Conservation (phyloP, 2,888 invertebrate species). For the Pegoplata infirma region DNA sequence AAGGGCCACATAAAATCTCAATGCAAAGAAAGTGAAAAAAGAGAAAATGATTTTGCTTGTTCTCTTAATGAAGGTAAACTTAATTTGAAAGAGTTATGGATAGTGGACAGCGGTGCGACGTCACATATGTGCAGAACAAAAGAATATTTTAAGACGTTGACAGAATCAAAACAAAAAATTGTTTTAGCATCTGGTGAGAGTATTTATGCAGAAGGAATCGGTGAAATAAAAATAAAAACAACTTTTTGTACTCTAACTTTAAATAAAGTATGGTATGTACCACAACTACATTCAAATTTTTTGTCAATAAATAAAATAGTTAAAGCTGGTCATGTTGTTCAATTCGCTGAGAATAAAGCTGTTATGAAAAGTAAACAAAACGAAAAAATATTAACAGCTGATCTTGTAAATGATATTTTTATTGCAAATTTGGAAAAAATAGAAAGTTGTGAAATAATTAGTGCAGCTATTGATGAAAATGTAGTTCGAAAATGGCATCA, state of each 20-base stretch:
- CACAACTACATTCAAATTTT: constrained; percentile 3
- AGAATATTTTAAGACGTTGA: not conserved
- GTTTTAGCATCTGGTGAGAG: constrained; percentile 4
- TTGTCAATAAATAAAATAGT: not conserved
- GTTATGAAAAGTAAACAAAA: not conserved
- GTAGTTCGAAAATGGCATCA: not conserved
- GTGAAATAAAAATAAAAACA: not conserved
- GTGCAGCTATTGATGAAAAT: not conserved
- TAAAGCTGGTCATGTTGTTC: constrained; percentile 1
- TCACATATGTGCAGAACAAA: constrained; percentile 45
- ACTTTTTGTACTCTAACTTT: not conserved
- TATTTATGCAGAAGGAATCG: constrained; percentile 3
- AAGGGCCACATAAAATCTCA: constrained; percentile 20
- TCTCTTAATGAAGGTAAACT: not conserved
- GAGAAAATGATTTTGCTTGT: no score
- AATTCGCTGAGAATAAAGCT: not conserved
- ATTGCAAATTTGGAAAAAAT: not conserved
- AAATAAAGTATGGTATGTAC: not conserved
- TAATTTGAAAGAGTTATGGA: not conserved
- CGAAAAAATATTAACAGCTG: not conserved
- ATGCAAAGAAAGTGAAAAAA: constrained; percentile 21
- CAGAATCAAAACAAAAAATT: not conserved
- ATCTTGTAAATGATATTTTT: not conserved
- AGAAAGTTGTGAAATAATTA: not conserved
- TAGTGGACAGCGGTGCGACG: constrained; percentile 48